Evolutionary conservation across 2,113 vertebrate species (phyloP).

Genomic region (Anolis carolinensis): DNA sequence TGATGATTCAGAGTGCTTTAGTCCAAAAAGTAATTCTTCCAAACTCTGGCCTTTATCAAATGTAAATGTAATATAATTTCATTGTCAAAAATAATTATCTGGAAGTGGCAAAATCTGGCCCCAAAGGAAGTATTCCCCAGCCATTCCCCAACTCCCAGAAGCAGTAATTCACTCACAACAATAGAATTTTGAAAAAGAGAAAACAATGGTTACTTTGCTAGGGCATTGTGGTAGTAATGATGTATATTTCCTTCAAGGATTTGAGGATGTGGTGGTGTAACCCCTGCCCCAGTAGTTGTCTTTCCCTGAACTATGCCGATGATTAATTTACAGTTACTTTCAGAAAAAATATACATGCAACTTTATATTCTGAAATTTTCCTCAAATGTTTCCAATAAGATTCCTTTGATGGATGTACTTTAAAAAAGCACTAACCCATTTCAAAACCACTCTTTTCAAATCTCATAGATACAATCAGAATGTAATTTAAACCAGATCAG

Average conservation of each 20-base stretch:
- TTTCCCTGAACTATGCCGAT: not conserved
- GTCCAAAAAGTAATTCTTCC: not conserved
- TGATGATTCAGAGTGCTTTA: not conserved
- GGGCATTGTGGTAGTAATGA: no score
- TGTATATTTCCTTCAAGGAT: no score
- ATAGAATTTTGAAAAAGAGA: no score
- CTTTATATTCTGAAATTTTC: not conserved
- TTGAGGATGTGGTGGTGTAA: no score
- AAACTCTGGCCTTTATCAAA: not conserved
- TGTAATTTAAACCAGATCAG: slow-evolving; percentile 17
- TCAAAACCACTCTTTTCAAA: not conserved
- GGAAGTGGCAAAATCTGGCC: no score
- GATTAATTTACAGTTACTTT: not conserved
- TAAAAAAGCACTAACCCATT: not conserved
- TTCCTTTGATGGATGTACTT: not conserved
- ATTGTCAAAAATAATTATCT: not conserved
- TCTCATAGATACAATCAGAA: not conserved
- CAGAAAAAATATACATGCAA: not conserved
- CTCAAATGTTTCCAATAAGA: not conserved
- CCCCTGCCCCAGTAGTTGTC: no score
- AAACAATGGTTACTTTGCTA: no score
- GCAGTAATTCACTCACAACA: no score
- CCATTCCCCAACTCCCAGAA: no score
- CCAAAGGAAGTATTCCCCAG: no score
- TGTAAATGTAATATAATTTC: not conserved